phyloP scores from a whole-genome alignment of 2,113 vertebrate genomes.

The Ahaetulla prasina region DNA sequence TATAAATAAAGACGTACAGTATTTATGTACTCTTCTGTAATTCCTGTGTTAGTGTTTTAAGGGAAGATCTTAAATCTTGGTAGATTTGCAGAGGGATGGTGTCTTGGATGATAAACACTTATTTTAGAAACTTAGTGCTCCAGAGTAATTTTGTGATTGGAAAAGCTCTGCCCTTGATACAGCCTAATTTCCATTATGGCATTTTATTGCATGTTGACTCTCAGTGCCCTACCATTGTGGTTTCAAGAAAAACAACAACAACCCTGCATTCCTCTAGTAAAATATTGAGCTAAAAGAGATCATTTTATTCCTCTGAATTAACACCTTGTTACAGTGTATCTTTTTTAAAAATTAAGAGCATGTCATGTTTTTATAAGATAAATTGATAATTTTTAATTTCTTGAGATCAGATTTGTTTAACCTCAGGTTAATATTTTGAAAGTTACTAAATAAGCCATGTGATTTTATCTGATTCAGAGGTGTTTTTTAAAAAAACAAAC shows the following conservation, averaged over 20 bases:
- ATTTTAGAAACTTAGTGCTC: neutral
- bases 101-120: neutral
- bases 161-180: neutral
- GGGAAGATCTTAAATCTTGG: neutral
- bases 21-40: neutral
- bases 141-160: neutral
- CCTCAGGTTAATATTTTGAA: slow-evolving; percentile 24
- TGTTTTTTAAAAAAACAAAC: neutral
- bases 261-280: neutral
- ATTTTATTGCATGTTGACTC: slow-evolving; percentile 9
- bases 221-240: neutral
- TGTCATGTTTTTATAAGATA: neutral
- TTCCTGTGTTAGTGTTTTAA: neutral
- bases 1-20: neutral
- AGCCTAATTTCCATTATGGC: neutral
- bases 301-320: neutral
- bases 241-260: neutral
- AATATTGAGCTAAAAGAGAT: neutral
- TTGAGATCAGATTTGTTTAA: slow-evolving; percentile 17
- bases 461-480: slow-evolving; percentile 8
- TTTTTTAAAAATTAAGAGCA: neutral
- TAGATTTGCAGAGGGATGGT: neutral
- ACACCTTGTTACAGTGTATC: neutral
- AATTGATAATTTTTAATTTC: neutral
- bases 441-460: neutral